Base-by-base conservation (phyloP, 2,888 invertebrate genomes). In the Criorhina ranunculi region DNA sequence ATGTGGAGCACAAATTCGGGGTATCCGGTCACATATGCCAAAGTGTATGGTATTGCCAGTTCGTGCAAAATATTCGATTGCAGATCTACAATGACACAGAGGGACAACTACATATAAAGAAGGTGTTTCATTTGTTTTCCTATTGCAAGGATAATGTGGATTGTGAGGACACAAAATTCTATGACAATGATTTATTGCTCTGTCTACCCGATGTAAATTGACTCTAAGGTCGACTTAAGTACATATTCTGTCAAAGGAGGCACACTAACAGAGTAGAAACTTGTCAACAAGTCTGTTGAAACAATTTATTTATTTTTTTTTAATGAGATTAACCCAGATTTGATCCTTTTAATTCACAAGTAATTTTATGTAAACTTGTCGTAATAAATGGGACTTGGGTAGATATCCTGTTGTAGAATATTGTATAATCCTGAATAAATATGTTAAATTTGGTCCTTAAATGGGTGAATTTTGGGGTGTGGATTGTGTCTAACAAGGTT, bases 1-100 rank as follows among this genome's bases (percentile, higher is more conserved):
- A 15, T 66, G 24, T 35, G 53, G 51, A 42, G 46, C 24, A 31
- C 40, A 49, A 11, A 40, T 76, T 76, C 40, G 49, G 40, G 53
- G 24, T 62, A 44, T 24, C 33, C 11, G 29, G 53, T 55, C 40
- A 24, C 24, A 24, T 24, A 4, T n/a, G 24, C 24, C 29, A 9
- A 46, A 46, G 49, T 40, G 42, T 31, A 59, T 51, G 37, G 78
- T 62, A 69, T 62, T 67, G 62, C 35, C 35, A 49, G 12, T 57
- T 57, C 17, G 42, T 59, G 69, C 73, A 35, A 81, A 76, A 64
- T 57, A 70, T 69, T 76, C 76, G 51, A 76, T 70, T 76, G 76
- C 29, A 53, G 44, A 12, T 46, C 29, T 75, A 33, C 55, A 9
- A 17, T n/a, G 44, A 17, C 9, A n/a, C 37, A 37, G 11, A 31